Base-by-base conservation (phyloP, 1,140 invertebrate species). In the Ridgeia piscesae region DNA sequence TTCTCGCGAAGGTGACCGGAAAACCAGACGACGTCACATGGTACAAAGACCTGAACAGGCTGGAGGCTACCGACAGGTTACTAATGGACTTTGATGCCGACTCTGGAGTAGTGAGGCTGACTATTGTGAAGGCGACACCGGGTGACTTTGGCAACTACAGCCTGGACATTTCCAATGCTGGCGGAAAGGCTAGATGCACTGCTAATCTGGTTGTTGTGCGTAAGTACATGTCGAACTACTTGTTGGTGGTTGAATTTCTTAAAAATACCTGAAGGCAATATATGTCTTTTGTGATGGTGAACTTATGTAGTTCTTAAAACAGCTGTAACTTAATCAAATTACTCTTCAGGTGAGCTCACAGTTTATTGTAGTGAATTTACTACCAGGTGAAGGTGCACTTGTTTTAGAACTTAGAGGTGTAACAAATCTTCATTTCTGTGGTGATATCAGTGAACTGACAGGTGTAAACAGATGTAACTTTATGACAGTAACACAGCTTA, bases 141-240 rank as follows among this genome's bases (percentile, higher is more conserved):
- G 98, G 99, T 96, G 99, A 99, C 95, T 97, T 98, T 96, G 99
- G 99, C 89, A 98, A 99, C 14, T 98, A 98, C 93, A 98, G 98
- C 35, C 98, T 98, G 93, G 98, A 98, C 96, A 98, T 98, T n/a
- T 98, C 97, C 1, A 99, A 99, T 95, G 96, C 97, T 92, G 97
- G 98, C 92, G 98, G 98, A 92, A 98, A 98, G 94, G 98, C 99
- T 95, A 97, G 97, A 0, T 93, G 98, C 95, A 98, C 98, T 94
- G 98, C 98, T 33, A 99, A 99, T 96, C 96, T 99, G 91, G 98
- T 99, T 0, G 98, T 99, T 6, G 91, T 93, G 27, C 92, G 93
- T 93, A 92, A 93, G 93, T 93, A 92, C 34, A 77, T 77, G 58
- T 31, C 58, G 27, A 21, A 9, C 58, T 77, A 77, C 58, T 77